Conservation (phyloP, 2,888 invertebrate genomes). For the Trichogramma evanescens region DNA sequence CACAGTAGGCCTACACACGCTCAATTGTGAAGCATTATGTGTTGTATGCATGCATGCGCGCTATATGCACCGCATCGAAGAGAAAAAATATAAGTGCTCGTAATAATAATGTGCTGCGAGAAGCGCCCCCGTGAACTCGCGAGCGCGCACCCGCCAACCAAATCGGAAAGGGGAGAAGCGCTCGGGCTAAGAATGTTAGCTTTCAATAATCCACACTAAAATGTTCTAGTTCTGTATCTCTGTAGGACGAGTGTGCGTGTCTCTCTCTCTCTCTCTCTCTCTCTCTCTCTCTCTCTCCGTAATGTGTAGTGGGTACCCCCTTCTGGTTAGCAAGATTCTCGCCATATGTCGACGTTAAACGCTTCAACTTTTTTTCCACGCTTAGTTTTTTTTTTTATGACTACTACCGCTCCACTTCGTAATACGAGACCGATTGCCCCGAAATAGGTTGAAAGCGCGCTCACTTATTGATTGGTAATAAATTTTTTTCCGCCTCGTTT, state of each 20-base stretch:
- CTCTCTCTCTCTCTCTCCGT: neutral
- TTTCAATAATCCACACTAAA: conserved; percentile 30
- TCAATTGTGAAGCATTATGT: too few species aligned
- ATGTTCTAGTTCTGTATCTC: neutral
- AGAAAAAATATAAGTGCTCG: conserved; percentile 15
- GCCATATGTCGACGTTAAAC: conserved; percentile 26
- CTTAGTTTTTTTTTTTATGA: neutral
- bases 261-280: neutral
- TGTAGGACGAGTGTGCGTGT: neutral
- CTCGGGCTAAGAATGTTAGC: conserved; percentile 6
- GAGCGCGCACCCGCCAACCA: conserved; percentile 8
- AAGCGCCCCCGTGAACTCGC: neutral
- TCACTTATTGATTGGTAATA: too few species aligned
- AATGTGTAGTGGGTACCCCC: neutral
- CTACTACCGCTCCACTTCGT: too few species aligned
- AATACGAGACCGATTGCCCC: too few species aligned
- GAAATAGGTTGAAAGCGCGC: too few species aligned
- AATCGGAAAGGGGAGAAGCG: neutral
- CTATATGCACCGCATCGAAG: too few species aligned
- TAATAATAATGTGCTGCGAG: conserved; percentile 4
- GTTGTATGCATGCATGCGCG: too few species aligned
- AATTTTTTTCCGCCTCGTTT: too few species aligned
- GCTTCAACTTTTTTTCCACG: neutral
- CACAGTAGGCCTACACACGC: too few species aligned
- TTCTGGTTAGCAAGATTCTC: conserved; percentile 12